Conservation (phyloP, 1,140 invertebrate genomes). For the Aleiodes sp. region DNA sequence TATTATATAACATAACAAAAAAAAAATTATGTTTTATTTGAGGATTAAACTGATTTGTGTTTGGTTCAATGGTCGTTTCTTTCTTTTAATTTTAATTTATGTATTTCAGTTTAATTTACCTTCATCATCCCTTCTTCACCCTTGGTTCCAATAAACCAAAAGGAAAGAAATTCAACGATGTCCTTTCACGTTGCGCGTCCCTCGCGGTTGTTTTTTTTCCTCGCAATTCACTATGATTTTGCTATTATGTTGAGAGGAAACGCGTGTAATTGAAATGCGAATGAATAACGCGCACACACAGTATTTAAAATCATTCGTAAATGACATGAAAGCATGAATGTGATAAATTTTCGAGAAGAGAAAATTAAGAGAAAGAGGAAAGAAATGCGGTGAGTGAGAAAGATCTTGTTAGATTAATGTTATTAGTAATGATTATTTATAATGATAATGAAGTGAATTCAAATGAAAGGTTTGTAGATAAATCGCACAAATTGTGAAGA, state of each 20-base stretch:
- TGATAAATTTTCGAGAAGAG: constrained; percentile 25
- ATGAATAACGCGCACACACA: constrained; percentile 26
- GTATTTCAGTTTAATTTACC: constrained; percentile 53
- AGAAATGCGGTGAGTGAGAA: too few species aligned
- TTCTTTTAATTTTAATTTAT: constrained; percentile 56
- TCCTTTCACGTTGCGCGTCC: too few species aligned
- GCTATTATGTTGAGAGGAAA: too few species aligned
- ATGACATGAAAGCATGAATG: constrained; percentile 27
- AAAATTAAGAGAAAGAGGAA: too few species aligned
- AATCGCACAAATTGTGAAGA: too few species aligned
- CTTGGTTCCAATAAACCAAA: not conserved
- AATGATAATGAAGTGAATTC: not conserved
- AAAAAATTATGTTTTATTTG: constrained; percentile 66
- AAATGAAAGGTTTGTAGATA: too few species aligned
- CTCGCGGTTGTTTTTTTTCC: not conserved
- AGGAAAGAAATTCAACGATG: too few species aligned
- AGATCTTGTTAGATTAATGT: constrained; percentile 17
- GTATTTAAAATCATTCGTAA: not conserved
- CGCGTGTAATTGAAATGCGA: constrained; percentile 17
- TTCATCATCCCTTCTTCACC: not conserved
- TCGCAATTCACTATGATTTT: too few species aligned
- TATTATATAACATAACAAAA: constrained; percentile 64
- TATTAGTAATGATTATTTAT: not conserved
- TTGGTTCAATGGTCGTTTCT: constrained; percentile 63
- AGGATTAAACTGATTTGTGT: constrained; percentile 67